phyloP scores from a whole-genome alignment of 2,797 vertebrate species.

The Ctenopoma kingsleyae region DNA sequence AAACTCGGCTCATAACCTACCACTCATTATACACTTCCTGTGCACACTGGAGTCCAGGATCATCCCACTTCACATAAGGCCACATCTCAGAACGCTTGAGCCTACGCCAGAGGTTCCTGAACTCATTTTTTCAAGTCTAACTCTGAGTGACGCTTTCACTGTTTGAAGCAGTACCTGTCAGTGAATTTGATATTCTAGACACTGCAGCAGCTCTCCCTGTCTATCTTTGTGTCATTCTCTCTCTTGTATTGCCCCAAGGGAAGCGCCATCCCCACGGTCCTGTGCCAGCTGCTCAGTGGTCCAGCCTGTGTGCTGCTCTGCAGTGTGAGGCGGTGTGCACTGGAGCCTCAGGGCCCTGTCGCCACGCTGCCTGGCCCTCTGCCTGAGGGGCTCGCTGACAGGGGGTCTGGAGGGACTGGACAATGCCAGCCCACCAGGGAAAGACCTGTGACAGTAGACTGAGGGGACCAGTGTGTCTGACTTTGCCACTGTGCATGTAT shows the following conservation, averaged over 20 bases:
- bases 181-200: conserved; percentile 74
- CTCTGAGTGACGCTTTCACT: conserved; percentile 48
- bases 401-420: conserved; percentile 80
- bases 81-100: conserved; percentile 22
- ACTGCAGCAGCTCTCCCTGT: conserved; percentile 70
- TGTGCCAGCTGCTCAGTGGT: conserved; percentile 83
- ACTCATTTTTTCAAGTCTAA: conserved; percentile 55
- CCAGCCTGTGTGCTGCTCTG: conserved; percentile 72
- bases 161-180: conserved; percentile 73
- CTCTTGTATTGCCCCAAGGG: conserved; percentile 70
- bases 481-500: conserved; percentile 50
- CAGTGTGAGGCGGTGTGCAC: conserved; percentile 75
- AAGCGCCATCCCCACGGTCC: conserved; percentile 72
- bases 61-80: conserved; percentile 52
- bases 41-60: conserved; percentile 40
- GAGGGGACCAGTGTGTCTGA: conserved; percentile 52
- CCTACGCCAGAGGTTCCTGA: conserved; percentile 49
- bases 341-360: conserved; percentile 79
- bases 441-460: conserved; percentile 69
- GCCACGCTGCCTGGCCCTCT: conserved; percentile 71
- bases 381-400: conserved; percentile 77
- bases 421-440: conserved; percentile 67
- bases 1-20: conserved; percentile 65
- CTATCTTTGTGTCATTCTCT: conserved; percentile 77
- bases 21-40: conserved; percentile 68